These are phyloP conservation scores for Trinorchestia longiramus DNA, from an alignment of 1,140 invertebrate genomes.

Conservation along the genomic window DNA sequence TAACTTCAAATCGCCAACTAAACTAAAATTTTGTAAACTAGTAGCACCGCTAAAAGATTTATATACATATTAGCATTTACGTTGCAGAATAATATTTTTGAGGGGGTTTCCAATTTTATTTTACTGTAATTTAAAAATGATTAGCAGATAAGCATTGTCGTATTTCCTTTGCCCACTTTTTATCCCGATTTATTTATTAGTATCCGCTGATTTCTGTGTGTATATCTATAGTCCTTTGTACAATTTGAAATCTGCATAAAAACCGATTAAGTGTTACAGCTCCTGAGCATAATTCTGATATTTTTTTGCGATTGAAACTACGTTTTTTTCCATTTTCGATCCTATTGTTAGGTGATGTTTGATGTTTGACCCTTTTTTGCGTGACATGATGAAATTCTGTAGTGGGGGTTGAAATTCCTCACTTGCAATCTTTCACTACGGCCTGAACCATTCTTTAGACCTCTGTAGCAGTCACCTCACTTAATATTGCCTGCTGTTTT, in stretches of 20 bases:
- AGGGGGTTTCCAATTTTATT: neutral
- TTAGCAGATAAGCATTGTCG: neutral
- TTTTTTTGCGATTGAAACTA: neutral
- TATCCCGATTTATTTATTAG: neutral
- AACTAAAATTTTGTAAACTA: too few relatives aligned
- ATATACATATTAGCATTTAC: too few relatives aligned
- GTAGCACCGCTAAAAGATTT: too few relatives aligned
- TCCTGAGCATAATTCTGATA: neutral
- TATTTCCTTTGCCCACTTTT: neutral
- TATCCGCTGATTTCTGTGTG: neutral
- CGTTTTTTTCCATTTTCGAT: neutral
- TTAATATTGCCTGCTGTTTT: neutral
- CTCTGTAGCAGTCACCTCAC: neutral
- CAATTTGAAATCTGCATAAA: neutral
- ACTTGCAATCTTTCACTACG: neutral
- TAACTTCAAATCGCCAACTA: too few relatives aligned
- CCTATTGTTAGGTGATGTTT: neutral
- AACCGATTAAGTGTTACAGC: neutral
- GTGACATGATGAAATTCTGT: neutral
- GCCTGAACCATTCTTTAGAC: neutral
- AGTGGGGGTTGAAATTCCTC: neutral
- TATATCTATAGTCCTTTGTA: neutral
- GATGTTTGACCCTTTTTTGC: neutral
- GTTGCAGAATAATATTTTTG: too few relatives aligned
- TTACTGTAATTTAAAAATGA: neutral